Evolutionary conservation across 2,797 vertebrate species (phyloP).

Genomic region (Enteromius anoplus): DNA sequence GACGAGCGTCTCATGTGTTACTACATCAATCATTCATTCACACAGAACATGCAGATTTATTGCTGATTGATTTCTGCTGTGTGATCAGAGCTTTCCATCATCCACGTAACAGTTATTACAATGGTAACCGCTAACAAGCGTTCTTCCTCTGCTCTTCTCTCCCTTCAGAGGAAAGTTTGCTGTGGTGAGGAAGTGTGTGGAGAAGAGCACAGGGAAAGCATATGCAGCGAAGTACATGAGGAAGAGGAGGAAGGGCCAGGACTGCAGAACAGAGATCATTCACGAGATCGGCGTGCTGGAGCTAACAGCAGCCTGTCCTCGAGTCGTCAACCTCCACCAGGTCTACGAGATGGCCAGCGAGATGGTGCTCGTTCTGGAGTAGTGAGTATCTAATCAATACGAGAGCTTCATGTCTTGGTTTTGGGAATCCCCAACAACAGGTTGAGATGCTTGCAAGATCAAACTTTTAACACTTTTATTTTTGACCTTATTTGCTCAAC

Average conservation of each 20-base stretch:
- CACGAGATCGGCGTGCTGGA: conserved; percentile 92
- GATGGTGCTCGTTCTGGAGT: conserved; percentile 93
- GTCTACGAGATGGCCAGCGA: conserved; percentile 90
- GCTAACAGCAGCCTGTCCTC: conserved; percentile 79
- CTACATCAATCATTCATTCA: not conserved
- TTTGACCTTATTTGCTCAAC: too few species aligned
- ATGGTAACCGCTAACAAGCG: not conserved
- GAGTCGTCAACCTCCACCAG: conserved; percentile 88
- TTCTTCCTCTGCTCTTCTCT: not conserved
- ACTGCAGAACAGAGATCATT: conserved; percentile 89
- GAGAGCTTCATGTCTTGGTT: too few species aligned
- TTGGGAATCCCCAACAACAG: too few species aligned
- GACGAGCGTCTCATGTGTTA: not conserved
- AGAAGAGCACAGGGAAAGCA: conserved; percentile 84
- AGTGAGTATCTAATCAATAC: conserved; percentile 80
- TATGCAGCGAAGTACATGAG: conserved; percentile 96
- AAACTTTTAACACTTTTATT: too few species aligned
- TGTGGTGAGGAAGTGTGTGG: conserved; percentile 90
- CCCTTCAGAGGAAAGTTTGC: conserved; percentile 88
- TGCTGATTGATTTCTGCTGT: not conserved
- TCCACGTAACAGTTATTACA: too few species aligned
- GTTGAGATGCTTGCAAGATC: too few species aligned
- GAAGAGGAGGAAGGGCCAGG: conserved; percentile 93
- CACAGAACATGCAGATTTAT: not conserved
- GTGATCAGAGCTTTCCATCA: too few species aligned